Percentiles rank a stretch among this genome's conserved stretches.
phyloP scores from a whole-genome alignment of 2,113 vertebrate species.

The Colinus virginianus region DNA sequence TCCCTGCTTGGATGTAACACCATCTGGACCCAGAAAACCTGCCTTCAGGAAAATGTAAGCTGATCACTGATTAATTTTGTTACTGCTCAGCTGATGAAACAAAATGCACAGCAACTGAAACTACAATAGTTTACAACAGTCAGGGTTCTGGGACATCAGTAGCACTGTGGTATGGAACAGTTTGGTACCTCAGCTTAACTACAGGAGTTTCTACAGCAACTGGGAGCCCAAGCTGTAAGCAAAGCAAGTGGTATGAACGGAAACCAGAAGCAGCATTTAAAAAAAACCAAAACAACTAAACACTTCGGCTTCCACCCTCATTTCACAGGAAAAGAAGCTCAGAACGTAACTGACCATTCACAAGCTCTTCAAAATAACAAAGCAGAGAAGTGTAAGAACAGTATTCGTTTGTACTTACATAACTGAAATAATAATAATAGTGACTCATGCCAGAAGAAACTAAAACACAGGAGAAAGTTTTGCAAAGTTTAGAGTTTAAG shows the following conservation, averaged over 20 bases:
- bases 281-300: not conserved
- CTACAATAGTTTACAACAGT: not conserved
- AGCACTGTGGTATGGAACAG: not conserved
- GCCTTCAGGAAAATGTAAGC: not conserved
- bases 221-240: not conserved
- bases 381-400: not conserved
- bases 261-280: not conserved
- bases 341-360: not conserved
- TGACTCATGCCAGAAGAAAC: not conserved
- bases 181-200: not conserved
- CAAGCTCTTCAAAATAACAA: not conserved
- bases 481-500: not conserved
- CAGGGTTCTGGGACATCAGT: not conserved
- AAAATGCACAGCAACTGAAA: not conserved
- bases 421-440: not conserved
- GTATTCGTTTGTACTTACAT: not conserved
- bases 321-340: not conserved
- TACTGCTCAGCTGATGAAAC: not conserved
- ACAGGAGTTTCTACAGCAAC: not conserved
- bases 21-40: not conserved
- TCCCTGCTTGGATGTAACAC: accelerated
- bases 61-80: not conserved
- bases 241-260: not conserved
- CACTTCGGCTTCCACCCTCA: not conserved
- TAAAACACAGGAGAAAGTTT: not conserved